phyloP scores from a whole-genome alignment of 2,888 invertebrate species.

The Allacma fusca region DNA sequence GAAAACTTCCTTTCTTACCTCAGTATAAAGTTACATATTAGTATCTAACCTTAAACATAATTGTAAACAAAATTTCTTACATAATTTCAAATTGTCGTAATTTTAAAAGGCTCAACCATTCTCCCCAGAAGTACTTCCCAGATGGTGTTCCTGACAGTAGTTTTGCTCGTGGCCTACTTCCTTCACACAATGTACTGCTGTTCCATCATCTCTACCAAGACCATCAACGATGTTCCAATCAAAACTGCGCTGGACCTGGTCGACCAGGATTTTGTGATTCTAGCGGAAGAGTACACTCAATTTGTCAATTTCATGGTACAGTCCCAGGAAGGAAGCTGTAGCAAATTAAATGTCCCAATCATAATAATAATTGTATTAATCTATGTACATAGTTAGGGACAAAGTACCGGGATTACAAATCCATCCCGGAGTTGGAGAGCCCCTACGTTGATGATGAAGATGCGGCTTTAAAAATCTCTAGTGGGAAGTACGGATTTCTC shows the following conservation, averaged over 20 bases:
- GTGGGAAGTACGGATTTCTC: slow-evolving; percentile 31
- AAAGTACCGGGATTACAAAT: no score
- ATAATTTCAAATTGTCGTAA: no score
- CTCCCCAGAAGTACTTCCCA: neutral
- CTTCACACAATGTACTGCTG: slow-evolving; percentile 14
- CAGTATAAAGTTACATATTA: no score
- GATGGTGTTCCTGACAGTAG: neutral
- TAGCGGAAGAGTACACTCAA: neutral
- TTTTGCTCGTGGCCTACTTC: neutral
- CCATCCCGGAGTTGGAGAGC: neutral
- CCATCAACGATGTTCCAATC: slow-evolving; percentile 7
- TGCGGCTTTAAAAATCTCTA: slow-evolving; percentile 1
- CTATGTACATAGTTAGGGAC: no score
- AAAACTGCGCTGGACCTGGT: neutral
- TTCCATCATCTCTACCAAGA: slow-evolving; percentile 19
- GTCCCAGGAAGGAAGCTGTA: no score
- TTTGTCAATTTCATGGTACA: slow-evolving; percentile 16
- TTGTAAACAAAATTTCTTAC: no score
- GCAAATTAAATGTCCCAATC: no score
- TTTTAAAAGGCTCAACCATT: neutral
- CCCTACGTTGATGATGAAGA: no score
- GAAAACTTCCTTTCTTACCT: no score
- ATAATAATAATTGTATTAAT: no score
- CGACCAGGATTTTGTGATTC: slow-evolving; percentile 17
- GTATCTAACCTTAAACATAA: no score